These are phyloP conservation scores for Neodiprion pinetum DNA, from an alignment of 1,140 invertebrate species.

Conservation along the genomic window DNA sequence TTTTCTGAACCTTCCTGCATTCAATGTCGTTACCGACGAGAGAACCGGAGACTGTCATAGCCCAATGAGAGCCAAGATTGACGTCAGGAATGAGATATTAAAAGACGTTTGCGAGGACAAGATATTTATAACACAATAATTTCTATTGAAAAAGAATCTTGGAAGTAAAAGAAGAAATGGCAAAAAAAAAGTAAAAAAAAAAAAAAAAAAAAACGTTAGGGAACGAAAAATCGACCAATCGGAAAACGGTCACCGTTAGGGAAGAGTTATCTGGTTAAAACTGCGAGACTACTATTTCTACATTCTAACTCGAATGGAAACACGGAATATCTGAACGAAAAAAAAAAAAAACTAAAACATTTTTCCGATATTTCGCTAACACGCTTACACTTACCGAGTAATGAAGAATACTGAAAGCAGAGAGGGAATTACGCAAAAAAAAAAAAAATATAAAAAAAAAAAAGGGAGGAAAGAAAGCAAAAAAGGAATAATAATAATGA, in stretches of 20 bases:
- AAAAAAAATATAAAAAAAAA: conserved; percentile 18
- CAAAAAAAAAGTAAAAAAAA: conserved; percentile 22
- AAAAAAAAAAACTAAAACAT: no score
- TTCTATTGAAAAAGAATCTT: conserved; percentile 23
- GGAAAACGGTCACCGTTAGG: not conserved
- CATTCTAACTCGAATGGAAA: no score
- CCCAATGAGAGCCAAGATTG: conserved; percentile 54
- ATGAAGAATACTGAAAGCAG: conserved; percentile 31
- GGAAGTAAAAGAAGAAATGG: conserved; percentile 29
- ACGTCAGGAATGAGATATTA: conserved; percentile 36
- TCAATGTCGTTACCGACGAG: conserved; percentile 43
- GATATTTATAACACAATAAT: not conserved
- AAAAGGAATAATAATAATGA: no score
- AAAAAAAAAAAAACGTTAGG: conserved; percentile 23
- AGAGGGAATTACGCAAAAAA: conserved; percentile 20
- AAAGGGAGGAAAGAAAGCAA: conserved; percentile 10
- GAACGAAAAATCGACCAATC: not conserved
- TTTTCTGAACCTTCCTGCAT: not conserved
- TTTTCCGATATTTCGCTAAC: no score
- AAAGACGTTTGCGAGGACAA: conserved; percentile 12
- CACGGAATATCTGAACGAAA: no score
- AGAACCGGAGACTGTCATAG: conserved; percentile 56
- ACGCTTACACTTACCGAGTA: not conserved
- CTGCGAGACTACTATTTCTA: no score
- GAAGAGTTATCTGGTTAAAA: not conserved